Evolutionary conservation across 92 coral and sea anemone genomes (phyloP).

Genomic region (Actinernus sp.): DNA sequence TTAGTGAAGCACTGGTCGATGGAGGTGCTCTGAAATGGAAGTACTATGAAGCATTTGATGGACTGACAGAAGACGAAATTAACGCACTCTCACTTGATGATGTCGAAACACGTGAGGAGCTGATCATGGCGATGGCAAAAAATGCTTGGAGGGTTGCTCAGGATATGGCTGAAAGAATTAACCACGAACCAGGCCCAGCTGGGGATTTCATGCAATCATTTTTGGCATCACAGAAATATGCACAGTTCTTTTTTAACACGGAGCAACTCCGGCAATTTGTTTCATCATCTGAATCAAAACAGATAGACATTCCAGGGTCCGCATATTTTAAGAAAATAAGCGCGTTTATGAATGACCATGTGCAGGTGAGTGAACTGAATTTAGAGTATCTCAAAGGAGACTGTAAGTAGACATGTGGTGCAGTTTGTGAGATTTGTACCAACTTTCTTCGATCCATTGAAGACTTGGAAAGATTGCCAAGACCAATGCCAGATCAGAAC

Average conservation of each 20-base stretch:
- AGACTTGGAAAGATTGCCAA: no score
- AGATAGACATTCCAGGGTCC: conserved; percentile 1
- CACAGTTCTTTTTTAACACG: conserved; percentile 3
- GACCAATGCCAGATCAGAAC: conserved; percentile 6
- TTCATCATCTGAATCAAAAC: conserved; percentile 6
- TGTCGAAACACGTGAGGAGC: conserved; percentile 37
- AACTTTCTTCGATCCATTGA: no score
- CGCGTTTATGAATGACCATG: conserved; percentile 13
- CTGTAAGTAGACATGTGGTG: conserved; percentile 2
- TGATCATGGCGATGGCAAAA: conserved; percentile 9
- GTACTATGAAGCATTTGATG: conserved; percentile 20
- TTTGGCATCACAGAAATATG: neutral
- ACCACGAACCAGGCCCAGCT: conserved; percentile 28
- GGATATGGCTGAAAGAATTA: conserved; percentile 27
- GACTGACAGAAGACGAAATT: conserved; percentile 55
- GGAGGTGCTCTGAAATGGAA: conserved; percentile 21
- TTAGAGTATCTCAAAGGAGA: conserved; percentile 20
- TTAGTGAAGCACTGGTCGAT: no score
- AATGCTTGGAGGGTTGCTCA: conserved; percentile 37
- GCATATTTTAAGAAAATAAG: conserved; percentile 25
- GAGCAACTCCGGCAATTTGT: conserved; percentile 17
- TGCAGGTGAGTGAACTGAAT: conserved; percentile 16
- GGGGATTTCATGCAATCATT: neutral
- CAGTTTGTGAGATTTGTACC: no score
- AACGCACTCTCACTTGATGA: conserved; percentile 49